Evolutionary conservation across 2,113 vertebrate genomes (phyloP), one percentile per base, ranked within the genome.

Genomic region (Drymodes brunneopygia): DNA sequence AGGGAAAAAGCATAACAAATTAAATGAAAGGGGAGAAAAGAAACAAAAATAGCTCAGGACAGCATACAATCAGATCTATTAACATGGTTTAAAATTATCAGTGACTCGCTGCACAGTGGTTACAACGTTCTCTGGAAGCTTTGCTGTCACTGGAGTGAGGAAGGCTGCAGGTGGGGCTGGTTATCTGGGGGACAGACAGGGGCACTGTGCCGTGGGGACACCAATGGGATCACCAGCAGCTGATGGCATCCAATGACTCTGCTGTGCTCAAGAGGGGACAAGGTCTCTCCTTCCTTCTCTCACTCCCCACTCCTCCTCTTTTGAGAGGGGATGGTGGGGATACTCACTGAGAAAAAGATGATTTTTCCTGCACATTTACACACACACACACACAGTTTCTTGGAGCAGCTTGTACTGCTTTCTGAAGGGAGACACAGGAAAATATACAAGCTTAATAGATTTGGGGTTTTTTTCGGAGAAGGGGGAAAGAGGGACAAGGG

Each of bases 401-500:
- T 7, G 0, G 20, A 57, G 29, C 7, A 79, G 16, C 15, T 86
- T 4, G 0, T 29, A 25, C 64, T 83, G n/a, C 1, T 15, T 57
- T 72, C 28, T 78, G 53, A 58, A 74, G 8, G 9, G 11, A 18
- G 3, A 77, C 33, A 36, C 5, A 6, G 61, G n/a, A 78, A 88
- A 88, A 74, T 28, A 64, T 36, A 31, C 35, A 88, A 86, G n/a
- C 36, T 70, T 77, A 81, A 74, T 5, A 51, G 12, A 53, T 66
- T 35, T 29, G 7, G 27, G 2, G 1, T 0, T 1, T 44, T 35
- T 38, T 79, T 60, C 31, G 36, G 45, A 61, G 16, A 24, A 92
- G 44, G 24, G 45, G 29, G 31, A 60, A 91, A 51, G 44, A 42
- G 22, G 80, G 86, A 93, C 86, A 86, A 88, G 88, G 95, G 69